Conservation (phyloP, 2,888 invertebrate genomes). For the Tetropium fuscum region DNA sequence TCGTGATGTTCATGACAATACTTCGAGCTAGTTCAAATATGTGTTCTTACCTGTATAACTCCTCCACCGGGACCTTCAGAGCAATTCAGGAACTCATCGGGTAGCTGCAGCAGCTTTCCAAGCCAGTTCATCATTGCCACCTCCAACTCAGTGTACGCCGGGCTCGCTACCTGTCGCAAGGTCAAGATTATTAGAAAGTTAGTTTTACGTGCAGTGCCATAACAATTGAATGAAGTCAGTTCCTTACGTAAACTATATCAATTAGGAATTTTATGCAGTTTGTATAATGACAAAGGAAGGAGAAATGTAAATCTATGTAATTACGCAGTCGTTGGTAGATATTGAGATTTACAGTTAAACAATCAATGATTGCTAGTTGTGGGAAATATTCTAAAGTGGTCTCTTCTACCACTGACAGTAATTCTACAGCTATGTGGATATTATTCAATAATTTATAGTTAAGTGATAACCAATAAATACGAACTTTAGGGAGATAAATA, state of each 20-base stretch:
- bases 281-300: not conserved
- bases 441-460: too few relatives aligned
- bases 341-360: too few relatives aligned
- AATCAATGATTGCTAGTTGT: too few relatives aligned
- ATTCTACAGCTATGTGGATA: too few relatives aligned
- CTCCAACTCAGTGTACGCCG: constrained; percentile 91
- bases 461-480: too few relatives aligned
- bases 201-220: constrained; percentile 1
- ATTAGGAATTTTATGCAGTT: not conserved
- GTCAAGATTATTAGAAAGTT: constrained; percentile 26
- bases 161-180: constrained; percentile 59
- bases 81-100: constrained; percentile 83
- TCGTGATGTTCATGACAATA: too few relatives aligned
- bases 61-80: constrained; percentile 86
- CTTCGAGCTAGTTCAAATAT: too few relatives aligned
- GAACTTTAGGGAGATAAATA: too few relatives aligned
- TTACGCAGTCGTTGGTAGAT: too few relatives aligned
- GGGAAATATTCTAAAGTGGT: too few relatives aligned
- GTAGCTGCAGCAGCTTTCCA: constrained; percentile 85
- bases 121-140: constrained; percentile 95
- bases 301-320: constrained; percentile 4
- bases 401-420: too few relatives aligned
- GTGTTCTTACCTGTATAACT: constrained; percentile 77
- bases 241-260: not conserved
- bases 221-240: not conserved